These are phyloP conservation scores for Mus caroli DNA, from an alignment of 2,797 vertebrate species.

Conservation along the genomic window DNA sequence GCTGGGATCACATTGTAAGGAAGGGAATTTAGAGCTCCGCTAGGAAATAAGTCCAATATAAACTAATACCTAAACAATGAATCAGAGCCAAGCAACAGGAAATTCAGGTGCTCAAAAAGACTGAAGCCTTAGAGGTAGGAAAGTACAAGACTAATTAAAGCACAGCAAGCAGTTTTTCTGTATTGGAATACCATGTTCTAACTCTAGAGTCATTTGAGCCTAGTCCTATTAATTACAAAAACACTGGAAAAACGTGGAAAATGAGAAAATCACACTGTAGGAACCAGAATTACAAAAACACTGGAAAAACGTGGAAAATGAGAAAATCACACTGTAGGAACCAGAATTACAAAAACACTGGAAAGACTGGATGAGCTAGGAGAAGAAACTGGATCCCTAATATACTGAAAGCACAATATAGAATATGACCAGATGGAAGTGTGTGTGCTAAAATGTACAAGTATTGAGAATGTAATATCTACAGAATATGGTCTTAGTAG, in stretches of 20 bases:
- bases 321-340: too few species aligned
- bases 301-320: too few species aligned
- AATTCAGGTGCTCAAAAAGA: not conserved
- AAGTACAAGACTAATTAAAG: slow-evolving; percentile 21
- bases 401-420: not conserved
- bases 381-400: not conserved
- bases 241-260: not conserved
- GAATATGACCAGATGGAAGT: not conserved
- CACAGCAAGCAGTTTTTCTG: slow-evolving; percentile 3
- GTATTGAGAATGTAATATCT: not conserved
- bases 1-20: not conserved
- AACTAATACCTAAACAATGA: slow-evolving; percentile 23
- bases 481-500: not conserved
- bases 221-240: slow-evolving; percentile 10
- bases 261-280: too few species aligned
- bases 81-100: not conserved
- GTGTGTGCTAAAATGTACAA: not conserved
- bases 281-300: too few species aligned
- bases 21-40: not conserved
- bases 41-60: not conserved
- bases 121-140: not conserved
- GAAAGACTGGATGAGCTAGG: not conserved
- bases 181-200: not conserved
- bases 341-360: not conserved
- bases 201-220: slow-evolving; percentile 44